These are phyloP conservation scores for Pteromalus puparum DNA, from an alignment of 1,140 invertebrate genomes.

Conservation along the genomic window DNA sequence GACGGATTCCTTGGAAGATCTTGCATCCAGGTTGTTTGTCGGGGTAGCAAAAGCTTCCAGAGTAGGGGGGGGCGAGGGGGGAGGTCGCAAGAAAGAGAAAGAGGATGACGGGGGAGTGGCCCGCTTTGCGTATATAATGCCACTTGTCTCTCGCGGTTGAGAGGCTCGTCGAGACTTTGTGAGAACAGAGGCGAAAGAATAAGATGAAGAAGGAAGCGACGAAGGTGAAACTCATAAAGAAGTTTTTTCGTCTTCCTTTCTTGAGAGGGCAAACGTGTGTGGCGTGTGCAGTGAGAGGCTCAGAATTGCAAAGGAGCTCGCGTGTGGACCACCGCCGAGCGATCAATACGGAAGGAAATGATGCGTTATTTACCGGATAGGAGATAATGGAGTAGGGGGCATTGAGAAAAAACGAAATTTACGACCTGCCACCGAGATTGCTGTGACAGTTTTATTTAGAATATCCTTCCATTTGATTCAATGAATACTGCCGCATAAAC, in stretches of 20 bases:
- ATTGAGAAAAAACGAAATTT: not conserved
- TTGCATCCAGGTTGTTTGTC: not conserved
- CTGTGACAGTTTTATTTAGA: not conserved
- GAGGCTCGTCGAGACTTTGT: not conserved
- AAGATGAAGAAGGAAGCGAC: not conserved
- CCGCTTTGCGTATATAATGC: not conserved
- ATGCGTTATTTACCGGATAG: not conserved
- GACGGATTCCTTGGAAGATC: not conserved
- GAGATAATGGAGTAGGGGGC: not conserved
- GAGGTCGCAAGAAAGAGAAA: not conserved
- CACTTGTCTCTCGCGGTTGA: not conserved
- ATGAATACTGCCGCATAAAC: not conserved
- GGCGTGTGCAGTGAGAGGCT: not conserved
- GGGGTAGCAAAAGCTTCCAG: not conserved
- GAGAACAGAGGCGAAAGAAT: not conserved
- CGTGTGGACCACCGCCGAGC: not conserved
- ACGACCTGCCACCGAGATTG: not conserved
- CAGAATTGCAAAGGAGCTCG: not conserved
- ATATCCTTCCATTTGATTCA: not conserved
- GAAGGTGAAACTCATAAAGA: not conserved
- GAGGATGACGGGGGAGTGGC: not conserved
- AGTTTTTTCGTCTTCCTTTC: slow-evolving; percentile 9
- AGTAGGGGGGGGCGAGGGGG: not conserved
- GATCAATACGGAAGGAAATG: not conserved
- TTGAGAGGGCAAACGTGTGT: not conserved